A percentile compares a stretch with the other conserved stretches of the same genome.
Conservation (phyloP, 1,140 invertebrate species). For the Maconellicoccus hirsutus region DNA sequence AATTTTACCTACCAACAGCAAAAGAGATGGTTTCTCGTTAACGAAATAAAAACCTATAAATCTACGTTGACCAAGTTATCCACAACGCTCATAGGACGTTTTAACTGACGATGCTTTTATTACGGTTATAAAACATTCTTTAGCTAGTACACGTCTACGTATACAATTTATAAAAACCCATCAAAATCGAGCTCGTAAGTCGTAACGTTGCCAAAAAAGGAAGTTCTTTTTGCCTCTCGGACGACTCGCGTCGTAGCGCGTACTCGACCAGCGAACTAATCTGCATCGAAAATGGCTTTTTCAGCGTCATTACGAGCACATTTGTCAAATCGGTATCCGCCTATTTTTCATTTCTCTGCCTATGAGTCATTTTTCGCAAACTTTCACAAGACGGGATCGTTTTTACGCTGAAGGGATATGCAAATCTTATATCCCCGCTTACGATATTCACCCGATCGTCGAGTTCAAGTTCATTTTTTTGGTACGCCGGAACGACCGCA, state of each 20-base stretch:
- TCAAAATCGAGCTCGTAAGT: not conserved
- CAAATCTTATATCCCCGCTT: no score
- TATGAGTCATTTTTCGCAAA: not conserved
- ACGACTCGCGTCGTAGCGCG: no score
- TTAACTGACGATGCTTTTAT: not conserved
- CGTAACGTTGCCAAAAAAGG: not conserved
- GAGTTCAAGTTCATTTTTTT: not conserved
- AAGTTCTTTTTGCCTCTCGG: not conserved
- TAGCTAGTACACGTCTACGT: not conserved
- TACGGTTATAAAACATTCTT: not conserved
- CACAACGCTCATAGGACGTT: not conserved
- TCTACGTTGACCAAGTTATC: not conserved
- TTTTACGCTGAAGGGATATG: no score
- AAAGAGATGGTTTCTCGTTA: not conserved
- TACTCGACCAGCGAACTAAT: not conserved
- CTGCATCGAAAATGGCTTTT: conserved; percentile 3
- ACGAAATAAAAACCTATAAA: conserved; percentile 4
- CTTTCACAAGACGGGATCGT: no score
- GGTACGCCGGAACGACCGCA: not conserved
- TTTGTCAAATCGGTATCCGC: not conserved
- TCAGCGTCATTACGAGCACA: not conserved
- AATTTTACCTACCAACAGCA: no score
- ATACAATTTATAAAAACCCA: not conserved
- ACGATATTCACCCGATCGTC: not conserved
- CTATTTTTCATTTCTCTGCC: not conserved